Evolutionary conservation across 2,113 vertebrate species (phyloP), one percentile per base, ranked within the genome.

Genomic region (Neotoma lepida): DNA sequence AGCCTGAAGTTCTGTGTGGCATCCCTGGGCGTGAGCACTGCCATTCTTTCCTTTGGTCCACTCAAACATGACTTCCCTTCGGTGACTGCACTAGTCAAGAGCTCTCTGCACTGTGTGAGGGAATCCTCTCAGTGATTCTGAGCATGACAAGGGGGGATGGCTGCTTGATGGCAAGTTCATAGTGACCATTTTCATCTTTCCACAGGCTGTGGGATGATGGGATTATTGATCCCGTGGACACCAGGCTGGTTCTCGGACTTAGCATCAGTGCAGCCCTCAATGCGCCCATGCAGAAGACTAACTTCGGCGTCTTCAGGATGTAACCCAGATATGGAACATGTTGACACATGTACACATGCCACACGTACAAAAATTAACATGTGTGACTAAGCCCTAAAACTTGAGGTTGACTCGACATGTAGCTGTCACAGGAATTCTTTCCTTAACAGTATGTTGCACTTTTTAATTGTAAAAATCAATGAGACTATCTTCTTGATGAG

Each of bases 141-240:
- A 61, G n/a, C 2, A 0, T 35, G 35, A 49, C 17, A 13, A 44
- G 12, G 81, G 33, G 68, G 71, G 54, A 73, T 54, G 77, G 74
- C 35, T 17, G 46, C 51, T 64, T 30, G 14, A 64, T 88, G 89
- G 54, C n/a, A 13, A 28, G 6, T 82, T 95, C 26, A 0, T 85
- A 49, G 46, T 96, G 54, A 96, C 20, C 51, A 0, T 18, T 46
- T 96, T 84, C 35, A 4, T 97, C 18, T 97, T 85, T 97, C 58
- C 56, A 82, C 98, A 99, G 99, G 95, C 97, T 99, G 44, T 99
- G 99, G 99, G 99, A 99, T 95, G 99, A 99, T 2, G 99, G 99
- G 49, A 99, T 99, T 91, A 99, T 99, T 91, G 99, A 99, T 95
- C 99, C 99, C 12, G 99, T 98, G 46, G 99, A 99, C 92, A 99